Evolutionary conservation across 2,797 vertebrate species (phyloP), one percentile per base, ranked within the genome.

Genomic region (Microchirus variegatus): DNA sequence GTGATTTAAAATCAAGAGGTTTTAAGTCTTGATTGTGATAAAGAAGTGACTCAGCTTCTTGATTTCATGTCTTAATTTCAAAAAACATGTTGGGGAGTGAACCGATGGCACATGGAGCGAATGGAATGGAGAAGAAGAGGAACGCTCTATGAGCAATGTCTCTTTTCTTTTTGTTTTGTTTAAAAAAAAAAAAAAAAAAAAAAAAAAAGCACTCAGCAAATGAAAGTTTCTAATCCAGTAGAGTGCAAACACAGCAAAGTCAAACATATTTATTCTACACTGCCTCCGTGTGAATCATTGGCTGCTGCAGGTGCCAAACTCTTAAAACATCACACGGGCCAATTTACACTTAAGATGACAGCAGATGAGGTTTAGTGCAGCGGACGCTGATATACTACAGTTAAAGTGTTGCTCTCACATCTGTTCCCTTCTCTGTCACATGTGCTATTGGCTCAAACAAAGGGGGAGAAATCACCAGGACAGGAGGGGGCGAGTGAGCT

Each of bases 381-480:
- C 41, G 2, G 10, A 13, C 40, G 10, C 4, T 45, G n/a, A 16
- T 6, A 47, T 22, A 15, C 26, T 35, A 43, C 36, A 11, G 17
- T 11, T 4, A 52, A 49, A 43, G 17, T 56, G 4, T 3, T 10
- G 18, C 18, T 64, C 31, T 50, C 36, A 9, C 49, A 68, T 57
- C 52, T 45, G 58, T 31, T 67, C 63, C 46, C 70, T 55, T 61
- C 41, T 40, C 42, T 14, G 31, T 73, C 65, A 15, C 82, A 89
- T 86, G 86, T 91, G 87, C 86, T 71, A 85, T 81, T 68, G 81
- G 80, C 82, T 90, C 85, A 81, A 51, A 78, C 77, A 63, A 15
- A 41, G 52, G 77, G 57, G 77, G 57, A 83, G 44, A 62, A 64
- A 66, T 59, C 81, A 85, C 70, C 67, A 37, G 73, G 81, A 72